Evolutionary conservation across 2,113 vertebrate genomes (phyloP).

Genomic region (Rana temporaria): DNA sequence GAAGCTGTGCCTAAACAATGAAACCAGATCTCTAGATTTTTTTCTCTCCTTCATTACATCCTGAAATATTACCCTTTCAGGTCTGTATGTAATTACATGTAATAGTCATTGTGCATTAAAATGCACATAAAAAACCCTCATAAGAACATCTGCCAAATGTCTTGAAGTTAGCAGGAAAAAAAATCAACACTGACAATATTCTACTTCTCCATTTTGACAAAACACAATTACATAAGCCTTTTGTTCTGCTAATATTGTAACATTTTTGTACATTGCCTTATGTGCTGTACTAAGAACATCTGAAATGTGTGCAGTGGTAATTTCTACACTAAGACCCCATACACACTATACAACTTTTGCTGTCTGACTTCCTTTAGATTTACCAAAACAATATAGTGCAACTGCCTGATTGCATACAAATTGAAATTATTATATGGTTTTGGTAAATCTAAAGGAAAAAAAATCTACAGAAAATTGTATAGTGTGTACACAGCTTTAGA

Average conservation of each 20-base stretch:
- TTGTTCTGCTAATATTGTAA: conserved; percentile 1
- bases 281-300: not conserved
- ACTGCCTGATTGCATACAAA: too few species aligned
- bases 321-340: not conserved
- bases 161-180: not conserved
- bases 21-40: conserved; percentile 41
- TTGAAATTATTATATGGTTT: too few species aligned
- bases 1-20: conserved; percentile 3
- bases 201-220: not conserved
- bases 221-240: not conserved
- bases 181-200: not conserved
- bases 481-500: too few species aligned
- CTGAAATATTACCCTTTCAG: conserved; percentile 45
- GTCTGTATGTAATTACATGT: conserved; percentile 43
- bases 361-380: too few species aligned
- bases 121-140: conserved; percentile 27
- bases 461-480: too few species aligned
- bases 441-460: too few species aligned
- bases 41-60: conserved; percentile 23
- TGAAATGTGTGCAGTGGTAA: not conserved
- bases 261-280: not conserved
- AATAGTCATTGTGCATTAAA: conserved; percentile 36
- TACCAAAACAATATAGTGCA: too few species aligned
- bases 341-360: too few species aligned
- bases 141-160: conserved; percentile 25